These are phyloP conservation scores for Lordiphosa mommai DNA, from an alignment of 1,140 invertebrate species.

Conservation along the genomic window DNA sequence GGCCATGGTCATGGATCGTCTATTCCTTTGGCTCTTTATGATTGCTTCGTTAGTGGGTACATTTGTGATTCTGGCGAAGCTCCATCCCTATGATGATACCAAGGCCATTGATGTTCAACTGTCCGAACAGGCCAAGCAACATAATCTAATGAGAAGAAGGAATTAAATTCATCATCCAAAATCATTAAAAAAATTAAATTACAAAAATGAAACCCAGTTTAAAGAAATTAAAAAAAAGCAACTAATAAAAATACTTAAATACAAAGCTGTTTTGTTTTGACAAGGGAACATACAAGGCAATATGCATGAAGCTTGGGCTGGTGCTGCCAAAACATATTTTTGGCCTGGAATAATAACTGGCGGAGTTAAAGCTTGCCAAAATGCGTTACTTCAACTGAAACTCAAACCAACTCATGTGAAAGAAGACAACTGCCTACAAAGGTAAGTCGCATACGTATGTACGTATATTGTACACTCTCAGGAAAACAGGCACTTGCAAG, in stretches of 20 bases:
- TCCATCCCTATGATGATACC: conserved; percentile 91
- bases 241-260: conserved; percentile 58
- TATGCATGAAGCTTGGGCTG: conserved; percentile 22
- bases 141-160: conserved; percentile 79
- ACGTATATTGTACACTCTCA: too few relatives aligned
- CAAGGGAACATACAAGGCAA: conserved; percentile 23
- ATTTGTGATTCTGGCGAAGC: conserved; percentile 92
- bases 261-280: conserved; percentile 31
- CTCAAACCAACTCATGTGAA: too few relatives aligned
- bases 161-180: conserved; percentile 61
- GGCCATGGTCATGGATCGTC: conserved; percentile 98
- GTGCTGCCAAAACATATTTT: too few relatives aligned
- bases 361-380: too few relatives aligned
- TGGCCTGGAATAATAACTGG: too few relatives aligned
- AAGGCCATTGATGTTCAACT: conserved; percentile 91
- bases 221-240: conserved; percentile 44
- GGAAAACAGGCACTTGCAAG: too few relatives aligned
- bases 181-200: conserved; percentile 25
- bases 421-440: too few relatives aligned
- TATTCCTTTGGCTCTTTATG: conserved; percentile 98
- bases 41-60: conserved; percentile 95
- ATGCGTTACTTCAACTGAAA: too few relatives aligned
- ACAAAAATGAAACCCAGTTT: conserved; percentile 18
- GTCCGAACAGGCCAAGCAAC: conserved; percentile 90
- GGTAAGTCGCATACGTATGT: too few relatives aligned